These are phyloP conservation scores for Leptothorax acervorum DNA, from an alignment of 2,888 invertebrate species.

Conservation along the genomic window DNA sequence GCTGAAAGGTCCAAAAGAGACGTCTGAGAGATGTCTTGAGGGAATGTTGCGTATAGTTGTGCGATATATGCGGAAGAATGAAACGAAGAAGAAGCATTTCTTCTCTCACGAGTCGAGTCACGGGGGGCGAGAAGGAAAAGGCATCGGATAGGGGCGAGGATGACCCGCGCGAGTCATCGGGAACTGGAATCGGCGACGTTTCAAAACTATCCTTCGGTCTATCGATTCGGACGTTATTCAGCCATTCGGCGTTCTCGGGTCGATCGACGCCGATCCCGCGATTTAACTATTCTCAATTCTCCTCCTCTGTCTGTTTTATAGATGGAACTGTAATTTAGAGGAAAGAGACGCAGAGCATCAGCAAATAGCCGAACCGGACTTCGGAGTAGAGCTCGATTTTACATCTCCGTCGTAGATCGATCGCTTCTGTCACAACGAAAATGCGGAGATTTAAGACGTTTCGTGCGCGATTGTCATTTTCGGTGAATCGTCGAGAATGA, in stretches of 20 bases:
- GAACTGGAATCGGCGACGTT: constrained; percentile 28
- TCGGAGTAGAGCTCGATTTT: constrained; percentile 36
- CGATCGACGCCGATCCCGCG: constrained; percentile 25
- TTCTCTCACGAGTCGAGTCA: background rate
- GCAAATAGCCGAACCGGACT: constrained; percentile 10
- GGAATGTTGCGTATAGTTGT: background rate
- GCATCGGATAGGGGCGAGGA: background rate
- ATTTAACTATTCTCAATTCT: constrained; percentile 18
- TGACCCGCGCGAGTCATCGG: constrained; percentile 13
- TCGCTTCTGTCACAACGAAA: constrained; percentile 72
- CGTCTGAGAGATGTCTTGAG: too few relatives aligned
- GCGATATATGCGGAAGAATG: background rate
- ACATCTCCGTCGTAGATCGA: constrained; percentile 29
- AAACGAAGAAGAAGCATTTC: background rate
- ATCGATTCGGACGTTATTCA: constrained; percentile 11
- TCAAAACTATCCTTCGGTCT: background rate
- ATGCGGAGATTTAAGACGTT: constrained; percentile 5
- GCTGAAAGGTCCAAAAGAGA: background rate
- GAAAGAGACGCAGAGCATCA: background rate
- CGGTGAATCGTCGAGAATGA: constrained; percentile 48
- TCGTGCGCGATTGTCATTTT: constrained; percentile 36
- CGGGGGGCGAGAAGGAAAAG: background rate
- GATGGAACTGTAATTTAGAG: constrained; percentile 25
- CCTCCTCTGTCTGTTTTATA: constrained; percentile 24
- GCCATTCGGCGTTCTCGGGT: constrained; percentile 12